Evolutionary conservation across 2,888 invertebrate species (phyloP), one percentile per base, ranked within the genome.

Genomic region (Dolomedes plantarius): DNA sequence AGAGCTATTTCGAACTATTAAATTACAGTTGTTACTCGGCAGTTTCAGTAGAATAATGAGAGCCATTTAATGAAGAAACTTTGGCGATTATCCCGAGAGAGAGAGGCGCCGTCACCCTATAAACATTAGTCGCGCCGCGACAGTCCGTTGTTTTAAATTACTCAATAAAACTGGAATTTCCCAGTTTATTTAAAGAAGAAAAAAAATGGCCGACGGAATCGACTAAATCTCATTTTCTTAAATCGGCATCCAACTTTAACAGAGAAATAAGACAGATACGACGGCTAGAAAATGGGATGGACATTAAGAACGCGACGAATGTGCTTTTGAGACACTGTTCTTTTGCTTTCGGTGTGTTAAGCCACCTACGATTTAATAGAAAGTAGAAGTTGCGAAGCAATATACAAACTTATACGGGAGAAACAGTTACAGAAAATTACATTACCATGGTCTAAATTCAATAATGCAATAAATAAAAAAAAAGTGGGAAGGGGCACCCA

Each of bases 61-160:
- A n/a, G n/a, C n/a, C n/a, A 46, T 46, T 46, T 46, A 46, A 46
- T 46, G 41, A 46, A 46, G 41, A 46, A 46, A 46, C 41, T 46
- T 46, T 46, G 9, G 16, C 41, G 2, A 46, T 46, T 46, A 46
- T 16, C 41, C 16, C 6, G 16, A 2, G 41, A 9, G 41, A 46
- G 36, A 46, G 46, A 46, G 6, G 16, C 41, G 1, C 41, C 41
- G 13, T 46, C 41, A 46, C 2, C 9, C 41, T 16, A 46, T 46
- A 46, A 46, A 46, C 41, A 46, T 9, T 16, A 46, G 16, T 13
- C 16, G 41, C 16, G 41, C 41, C 11, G 41, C 41, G 16, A 46
- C 6, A 6, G n/a, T n/a, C n/a, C n/a, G 41, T 46, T 46, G 2
- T 16, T 16, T 46, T 16, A 46, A 46, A 46, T 46, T 46, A 46